Base-by-base conservation (phyloP, 2,797 vertebrate genomes). In the Neosilurus hyrtlii region DNA sequence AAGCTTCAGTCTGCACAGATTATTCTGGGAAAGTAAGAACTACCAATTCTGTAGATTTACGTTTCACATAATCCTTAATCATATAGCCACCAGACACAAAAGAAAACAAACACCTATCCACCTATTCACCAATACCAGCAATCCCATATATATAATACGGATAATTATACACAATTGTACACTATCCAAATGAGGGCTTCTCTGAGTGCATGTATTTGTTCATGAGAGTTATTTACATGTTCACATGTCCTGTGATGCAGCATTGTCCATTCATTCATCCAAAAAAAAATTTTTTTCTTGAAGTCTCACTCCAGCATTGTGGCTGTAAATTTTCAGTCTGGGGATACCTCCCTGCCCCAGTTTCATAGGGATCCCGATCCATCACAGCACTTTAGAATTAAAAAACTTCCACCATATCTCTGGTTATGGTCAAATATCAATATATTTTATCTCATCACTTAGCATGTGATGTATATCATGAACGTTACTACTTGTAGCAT, bases 1-100 rank as follows among this genome's bases (percentile, higher is more conserved):
- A 51, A 76, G 52, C 52, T 82, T 75, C 81, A 82, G 62, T 62
- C 51, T 66, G 37, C 57, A n/a, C 12, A 20, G 15, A 15, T 63
- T 63, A 16, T 78, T 51, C 54, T 75, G 22, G 30, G 18, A 35
- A 57, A 57, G 24, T 57, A 5, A 20, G 52, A 35, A 30, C 26
- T n/a, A 26, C 37, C 35, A 62, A 77, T 24, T 8, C 22, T 62
- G 26, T 16, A 57, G 9, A 74, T 1, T 30, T 30, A 56, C 24
- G 54, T 4, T 35, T 30, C 26, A 26, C 16, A 14, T 75, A 26
- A 75, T 75, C 26, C 30, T 35, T 11, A 22, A 18, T 59, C 9
- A 75, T 74, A 22, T 16, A 24, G n/a, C 16, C 14, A 54, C n/a
- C 49, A 43, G 7, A 24, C 70, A 57, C 16, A 57, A 35, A 12